phyloP scores from a whole-genome alignment of 2,113 vertebrate species.

The Pseudolaguvia tuberculata region DNA sequence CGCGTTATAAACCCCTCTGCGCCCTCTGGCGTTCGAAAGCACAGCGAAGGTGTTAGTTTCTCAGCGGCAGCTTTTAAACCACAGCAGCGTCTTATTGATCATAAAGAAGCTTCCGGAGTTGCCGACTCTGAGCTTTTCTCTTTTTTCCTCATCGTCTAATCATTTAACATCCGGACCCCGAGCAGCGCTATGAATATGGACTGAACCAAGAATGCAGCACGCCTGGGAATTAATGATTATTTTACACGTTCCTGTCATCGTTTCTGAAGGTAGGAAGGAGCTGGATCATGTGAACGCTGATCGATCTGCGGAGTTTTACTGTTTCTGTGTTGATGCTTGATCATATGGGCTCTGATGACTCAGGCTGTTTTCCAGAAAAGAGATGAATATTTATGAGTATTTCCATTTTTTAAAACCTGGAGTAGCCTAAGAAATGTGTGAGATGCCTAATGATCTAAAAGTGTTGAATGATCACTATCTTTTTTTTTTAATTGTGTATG shows the following conservation, averaged over 20 bases:
- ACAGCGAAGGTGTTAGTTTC: not conserved
- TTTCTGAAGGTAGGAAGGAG: conserved; percentile 60
- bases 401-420: not conserved
- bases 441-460: not conserved
- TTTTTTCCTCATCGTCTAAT: not conserved
- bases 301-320: not conserved
- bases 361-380: conserved; percentile 4
- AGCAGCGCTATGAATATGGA: conserved; percentile 49
- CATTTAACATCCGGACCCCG: not conserved
- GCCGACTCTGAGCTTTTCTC: not conserved
- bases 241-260: conserved; percentile 60
- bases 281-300: not conserved
- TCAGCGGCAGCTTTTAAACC: conserved; percentile 24
- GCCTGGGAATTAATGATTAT: conserved; percentile 62
- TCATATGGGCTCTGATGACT: conserved; percentile 7
- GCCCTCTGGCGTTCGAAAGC: not conserved
- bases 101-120: conserved; percentile 13
- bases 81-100: conserved; percentile 12
- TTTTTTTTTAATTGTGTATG: too few relatives aligned
- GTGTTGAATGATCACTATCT: not conserved
- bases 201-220: conserved; percentile 65
- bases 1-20: not conserved
- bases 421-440: not conserved
- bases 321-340: not conserved
- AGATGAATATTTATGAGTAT: conserved; percentile 16